Base-by-base conservation (phyloP, 2,797 vertebrate genomes). In the Thripadectes ignobilis region DNA sequence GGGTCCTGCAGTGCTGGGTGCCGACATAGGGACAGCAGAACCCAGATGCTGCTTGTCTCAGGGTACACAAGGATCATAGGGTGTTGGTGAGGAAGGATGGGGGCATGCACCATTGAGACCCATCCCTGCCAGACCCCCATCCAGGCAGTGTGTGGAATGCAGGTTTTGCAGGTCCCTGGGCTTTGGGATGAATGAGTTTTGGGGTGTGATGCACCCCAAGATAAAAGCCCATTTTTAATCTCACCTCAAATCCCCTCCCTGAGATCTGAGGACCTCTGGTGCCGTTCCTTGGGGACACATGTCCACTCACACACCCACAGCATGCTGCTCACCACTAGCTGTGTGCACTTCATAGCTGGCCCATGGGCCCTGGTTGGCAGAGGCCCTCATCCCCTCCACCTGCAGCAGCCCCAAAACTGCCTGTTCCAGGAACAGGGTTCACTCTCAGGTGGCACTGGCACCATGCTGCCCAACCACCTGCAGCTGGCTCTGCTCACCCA, bases 301-400 rank as follows among this genome's bases (percentile, higher is more conserved):
- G 21, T 26, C 14, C 14, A 16, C 7, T 81, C 0, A 0, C 23
- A 55, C 14, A 27, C 12, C 24, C n/a, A 2, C 3, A 48, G 19
- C 12, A 7, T 61, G 72, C n/a, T 52, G 27, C 24, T 27, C 43
- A 62, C 22, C 24, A 63, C 18, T 12, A 80, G n/a, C 72, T n/a
- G 27, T 5, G 26, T 32, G 10, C 19, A 46, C 38, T 67, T 41
- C 1, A 2, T 7, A 17, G n/a, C 61, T 1, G 3, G 61, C 9
- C 18, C 59, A 24, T 0, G 10, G 32, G 29, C 22, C 19, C 34
- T 4, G 9, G 49, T 29, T 69, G 39, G 59, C 26, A 76, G 58
- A 82, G 34, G 29, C 49, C 26, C 14, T 19, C 6, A 18, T 7
- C 6, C 32, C 10, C 43, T 48, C 36, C 16, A 13, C 20, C 32